A percentile compares a stretch with the other conserved stretches of the same genome.
Evolutionary conservation across 2,888 invertebrate genomes (phyloP).

Genomic region (Limenitis camilla): DNA sequence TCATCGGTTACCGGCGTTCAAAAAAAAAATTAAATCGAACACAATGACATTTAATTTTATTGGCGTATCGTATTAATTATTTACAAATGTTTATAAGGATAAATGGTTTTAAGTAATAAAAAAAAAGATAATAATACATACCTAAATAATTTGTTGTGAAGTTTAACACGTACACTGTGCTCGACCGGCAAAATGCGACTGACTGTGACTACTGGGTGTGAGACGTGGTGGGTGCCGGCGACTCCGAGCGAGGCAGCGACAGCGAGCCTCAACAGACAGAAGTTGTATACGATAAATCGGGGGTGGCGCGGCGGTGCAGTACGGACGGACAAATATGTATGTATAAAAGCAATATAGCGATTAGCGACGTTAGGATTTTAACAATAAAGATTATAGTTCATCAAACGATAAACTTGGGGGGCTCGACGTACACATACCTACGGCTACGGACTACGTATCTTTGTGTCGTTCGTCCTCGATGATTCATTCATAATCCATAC

Average conservation of each 20-base stretch:
- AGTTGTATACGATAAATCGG: constrained; percentile 30
- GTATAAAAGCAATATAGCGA: not conserved
- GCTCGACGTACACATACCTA: constrained; percentile 1
- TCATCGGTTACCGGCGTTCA: not conserved
- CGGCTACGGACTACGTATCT: constrained; percentile 9
- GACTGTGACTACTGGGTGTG: too few species aligned
- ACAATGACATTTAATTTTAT: not conserved
- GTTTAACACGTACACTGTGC: constrained; percentile 44
- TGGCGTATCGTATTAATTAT: not conserved
- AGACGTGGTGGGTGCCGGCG: constrained; percentile 19
- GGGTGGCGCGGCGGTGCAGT: constrained; percentile 36
- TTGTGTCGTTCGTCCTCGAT: constrained; percentile 31
- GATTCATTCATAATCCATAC: constrained; percentile 39
- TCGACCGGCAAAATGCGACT: constrained; percentile 55
- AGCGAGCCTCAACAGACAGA: constrained; percentile 26
- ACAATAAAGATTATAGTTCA: constrained; percentile 4
- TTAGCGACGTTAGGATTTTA: not conserved
- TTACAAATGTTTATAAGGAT: not conserved
- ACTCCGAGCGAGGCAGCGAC: constrained; percentile 4
- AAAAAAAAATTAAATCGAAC: not conserved
- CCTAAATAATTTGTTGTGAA: constrained; percentile 45
- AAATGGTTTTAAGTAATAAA: not conserved
- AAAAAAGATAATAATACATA: constrained; percentile 39
- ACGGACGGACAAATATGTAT: constrained; percentile 6
- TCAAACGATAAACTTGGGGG: not conserved